These are phyloP conservation scores for Eolophus roseicapilla DNA, from an alignment of 2,113 vertebrate species.

Conservation along the genomic window DNA sequence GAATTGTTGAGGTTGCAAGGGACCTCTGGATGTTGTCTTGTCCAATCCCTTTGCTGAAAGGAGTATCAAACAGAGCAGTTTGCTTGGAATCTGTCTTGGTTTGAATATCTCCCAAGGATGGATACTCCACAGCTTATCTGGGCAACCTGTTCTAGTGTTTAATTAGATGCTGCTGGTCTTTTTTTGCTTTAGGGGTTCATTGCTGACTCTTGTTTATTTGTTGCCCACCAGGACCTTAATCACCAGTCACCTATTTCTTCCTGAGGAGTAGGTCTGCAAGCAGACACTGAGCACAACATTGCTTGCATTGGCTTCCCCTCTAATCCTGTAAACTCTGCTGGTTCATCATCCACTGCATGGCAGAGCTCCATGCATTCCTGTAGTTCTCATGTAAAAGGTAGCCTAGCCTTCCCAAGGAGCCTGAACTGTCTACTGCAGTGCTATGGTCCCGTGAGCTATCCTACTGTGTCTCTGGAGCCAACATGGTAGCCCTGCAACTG, in stretches of 20 bases:
- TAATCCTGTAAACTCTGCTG: not conserved
- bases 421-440: rapidly evolving
- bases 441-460: rapidly evolving
- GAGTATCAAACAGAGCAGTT: not conserved
- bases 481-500: not conserved
- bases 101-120: not conserved
- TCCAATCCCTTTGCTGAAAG: not conserved
- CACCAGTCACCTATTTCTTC: not conserved
- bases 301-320: not conserved
- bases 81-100: not conserved
- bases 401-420: not conserved
- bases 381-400: rapidly evolving
- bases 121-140: not conserved
- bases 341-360: not conserved
- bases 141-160: not conserved
- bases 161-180: not conserved
- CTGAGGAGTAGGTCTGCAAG: not conserved
- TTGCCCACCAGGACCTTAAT: not conserved
- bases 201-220: not conserved
- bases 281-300: not conserved
- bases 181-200: not conserved
- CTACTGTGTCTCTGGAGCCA: not conserved
- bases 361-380: rapidly evolving
- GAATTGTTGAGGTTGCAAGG: not conserved
- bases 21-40: not conserved